These are phyloP conservation scores for Platysternon megacephalum DNA, from an alignment of 2,113 vertebrate genomes.

Conservation along the genomic window DNA sequence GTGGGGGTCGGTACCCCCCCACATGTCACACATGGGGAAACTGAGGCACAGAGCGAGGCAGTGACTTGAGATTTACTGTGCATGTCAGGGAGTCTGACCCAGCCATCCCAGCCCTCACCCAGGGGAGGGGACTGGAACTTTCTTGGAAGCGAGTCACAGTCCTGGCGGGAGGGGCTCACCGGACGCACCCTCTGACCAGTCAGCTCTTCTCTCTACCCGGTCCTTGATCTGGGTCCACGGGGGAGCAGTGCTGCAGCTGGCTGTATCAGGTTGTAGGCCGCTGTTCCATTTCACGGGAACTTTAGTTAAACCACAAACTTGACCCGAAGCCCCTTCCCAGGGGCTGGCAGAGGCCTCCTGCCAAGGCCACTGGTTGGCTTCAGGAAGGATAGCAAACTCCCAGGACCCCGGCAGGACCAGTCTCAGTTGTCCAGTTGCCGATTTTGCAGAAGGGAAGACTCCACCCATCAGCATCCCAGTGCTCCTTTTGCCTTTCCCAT, in stretches of 20 bases:
- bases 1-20: too few species aligned
- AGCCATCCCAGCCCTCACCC: background rate
- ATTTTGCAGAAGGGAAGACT: background rate
- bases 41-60: background rate
- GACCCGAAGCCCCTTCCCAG: slow-evolving; percentile 18
- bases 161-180: background rate
- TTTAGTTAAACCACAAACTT: background rate
- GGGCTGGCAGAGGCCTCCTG: background rate
- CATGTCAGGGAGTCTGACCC: background rate
- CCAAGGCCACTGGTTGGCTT: too few species aligned
- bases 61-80: background rate
- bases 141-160: background rate
- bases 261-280: background rate
- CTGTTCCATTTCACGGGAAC: background rate
- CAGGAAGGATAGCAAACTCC: background rate
- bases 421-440: background rate
- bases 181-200: background rate
- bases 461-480: background rate
- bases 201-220: background rate
- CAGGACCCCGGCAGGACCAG: background rate
- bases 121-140: background rate
- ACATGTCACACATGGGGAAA: too few species aligned
- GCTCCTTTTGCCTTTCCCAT: background rate
- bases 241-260: background rate
- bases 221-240: too few species aligned